Conservation (phyloP, 2,113 vertebrate species). For the Scalopus aquaticus region DNA sequence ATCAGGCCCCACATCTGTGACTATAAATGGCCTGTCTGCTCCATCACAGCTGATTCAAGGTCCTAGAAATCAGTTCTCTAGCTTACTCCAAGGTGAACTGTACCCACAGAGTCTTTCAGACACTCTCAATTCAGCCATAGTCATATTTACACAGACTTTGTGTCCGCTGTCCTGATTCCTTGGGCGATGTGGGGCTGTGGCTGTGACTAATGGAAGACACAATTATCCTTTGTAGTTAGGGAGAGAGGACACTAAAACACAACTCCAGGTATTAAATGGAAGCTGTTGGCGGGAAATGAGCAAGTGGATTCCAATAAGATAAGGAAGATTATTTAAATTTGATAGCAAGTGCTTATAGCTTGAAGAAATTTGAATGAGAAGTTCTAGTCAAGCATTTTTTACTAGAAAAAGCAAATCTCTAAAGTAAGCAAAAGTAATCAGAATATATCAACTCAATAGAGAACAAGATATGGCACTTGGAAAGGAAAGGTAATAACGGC, state of each 20-base stretch:
- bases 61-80: constrained; percentile 22
- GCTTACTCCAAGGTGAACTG: constrained; percentile 55
- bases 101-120: background rate
- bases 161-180: constrained; percentile 30
- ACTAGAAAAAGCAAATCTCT: constrained; percentile 64
- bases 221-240: constrained; percentile 52
- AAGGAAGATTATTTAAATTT: constrained; percentile 59
- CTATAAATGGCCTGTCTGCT: constrained; percentile 15
- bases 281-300: constrained; percentile 54
- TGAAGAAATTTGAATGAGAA: constrained; percentile 64
- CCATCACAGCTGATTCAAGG: constrained; percentile 3
- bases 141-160: background rate
- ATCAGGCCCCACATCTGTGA: background rate
- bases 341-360: constrained; percentile 58
- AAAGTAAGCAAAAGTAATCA: constrained; percentile 76
- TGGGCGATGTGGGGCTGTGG: background rate
- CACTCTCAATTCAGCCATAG: constrained; percentile 4
- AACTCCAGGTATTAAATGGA: constrained; percentile 39
- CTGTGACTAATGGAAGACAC: constrained; percentile 52
- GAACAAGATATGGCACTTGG: constrained; percentile 69
- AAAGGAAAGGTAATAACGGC: constrained; percentile 74
- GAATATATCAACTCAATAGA: constrained; percentile 73
- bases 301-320: constrained; percentile 48
- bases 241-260: background rate
- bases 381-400: constrained; percentile 45